These are phyloP conservation scores for Anguilla japonica DNA, from an alignment of 2,113 vertebrate genomes.

Conservation along the genomic window DNA sequence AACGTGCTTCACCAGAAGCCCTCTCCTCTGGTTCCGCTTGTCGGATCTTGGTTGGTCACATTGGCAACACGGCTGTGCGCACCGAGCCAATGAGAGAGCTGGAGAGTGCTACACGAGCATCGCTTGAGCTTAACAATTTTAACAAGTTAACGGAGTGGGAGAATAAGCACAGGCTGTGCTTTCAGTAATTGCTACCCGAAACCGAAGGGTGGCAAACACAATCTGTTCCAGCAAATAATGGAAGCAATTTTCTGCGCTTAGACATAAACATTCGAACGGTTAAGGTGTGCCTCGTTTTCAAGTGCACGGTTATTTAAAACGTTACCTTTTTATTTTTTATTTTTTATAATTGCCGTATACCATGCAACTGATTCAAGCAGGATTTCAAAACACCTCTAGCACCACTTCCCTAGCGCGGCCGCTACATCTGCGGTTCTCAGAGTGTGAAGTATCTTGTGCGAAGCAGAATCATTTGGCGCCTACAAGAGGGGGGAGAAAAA, in stretches of 20 bases:
- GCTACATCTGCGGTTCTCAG: background rate
- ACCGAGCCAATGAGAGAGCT: too few species aligned
- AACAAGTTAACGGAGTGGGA: too few species aligned
- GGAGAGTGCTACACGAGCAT: too few species aligned
- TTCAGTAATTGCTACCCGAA: too few species aligned
- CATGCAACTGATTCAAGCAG: background rate
- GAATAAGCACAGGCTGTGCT: too few species aligned
- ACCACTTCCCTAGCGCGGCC: background rate
- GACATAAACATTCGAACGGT: background rate
- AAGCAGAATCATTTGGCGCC: constrained; percentile 8
- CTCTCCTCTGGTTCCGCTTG: too few species aligned
- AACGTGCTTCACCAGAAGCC: too few species aligned
- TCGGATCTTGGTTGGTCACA: too few species aligned
- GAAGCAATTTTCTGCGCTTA: background rate
- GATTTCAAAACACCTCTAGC: background rate
- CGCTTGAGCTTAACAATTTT: too few species aligned
- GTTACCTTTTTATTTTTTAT: background rate
- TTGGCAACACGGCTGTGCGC: too few species aligned
- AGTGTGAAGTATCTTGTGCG: background rate
- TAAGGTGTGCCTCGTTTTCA: background rate
- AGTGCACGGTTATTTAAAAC: background rate
- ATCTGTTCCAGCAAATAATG: background rate
- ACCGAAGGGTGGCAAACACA: too few species aligned
- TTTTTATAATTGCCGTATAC: background rate
- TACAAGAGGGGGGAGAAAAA: background rate